Percentiles rank a stretch among this genome's conserved stretches.
These are phyloP conservation scores for Sterrhoptilus dennistouni DNA, from an alignment of 2,113 vertebrate species.

Conservation along the genomic window DNA sequence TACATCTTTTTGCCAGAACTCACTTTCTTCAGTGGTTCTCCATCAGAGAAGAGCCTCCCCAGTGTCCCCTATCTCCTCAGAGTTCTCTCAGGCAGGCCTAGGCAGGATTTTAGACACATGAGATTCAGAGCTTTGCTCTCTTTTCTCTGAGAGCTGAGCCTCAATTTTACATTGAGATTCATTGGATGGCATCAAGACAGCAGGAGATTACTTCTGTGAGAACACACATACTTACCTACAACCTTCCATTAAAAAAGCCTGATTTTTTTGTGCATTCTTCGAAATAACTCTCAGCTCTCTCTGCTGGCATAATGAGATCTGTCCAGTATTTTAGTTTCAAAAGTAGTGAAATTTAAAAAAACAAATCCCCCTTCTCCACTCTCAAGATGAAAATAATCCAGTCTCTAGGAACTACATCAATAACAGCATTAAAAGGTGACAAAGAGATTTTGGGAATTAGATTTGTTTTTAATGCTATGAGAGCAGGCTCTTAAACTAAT, in stretches of 20 bases:
- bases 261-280: neutral
- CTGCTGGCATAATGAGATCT: neutral
- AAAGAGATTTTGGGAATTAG: neutral
- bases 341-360: neutral
- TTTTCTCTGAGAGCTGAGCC: neutral
- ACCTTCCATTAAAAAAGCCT: neutral
- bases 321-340: neutral
- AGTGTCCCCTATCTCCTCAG: neutral
- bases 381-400: neutral
- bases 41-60: neutral
- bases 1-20: neutral
- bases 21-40: neutral
- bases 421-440: neutral
- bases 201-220: neutral
- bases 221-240: neutral
- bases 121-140: neutral
- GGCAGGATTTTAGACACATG: neutral
- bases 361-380: neutral
- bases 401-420: neutral
- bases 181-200: neutral
- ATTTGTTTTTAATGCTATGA: neutral
- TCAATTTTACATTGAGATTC: neutral
- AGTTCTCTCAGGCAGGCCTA: neutral
- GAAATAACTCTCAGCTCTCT: neutral
- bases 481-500: neutral